Percentiles rank a stretch among this genome's conserved stretches.
These are phyloP conservation scores for Actinemys pallida DNA, from an alignment of 2,113 vertebrate genomes.

Conservation along the genomic window DNA sequence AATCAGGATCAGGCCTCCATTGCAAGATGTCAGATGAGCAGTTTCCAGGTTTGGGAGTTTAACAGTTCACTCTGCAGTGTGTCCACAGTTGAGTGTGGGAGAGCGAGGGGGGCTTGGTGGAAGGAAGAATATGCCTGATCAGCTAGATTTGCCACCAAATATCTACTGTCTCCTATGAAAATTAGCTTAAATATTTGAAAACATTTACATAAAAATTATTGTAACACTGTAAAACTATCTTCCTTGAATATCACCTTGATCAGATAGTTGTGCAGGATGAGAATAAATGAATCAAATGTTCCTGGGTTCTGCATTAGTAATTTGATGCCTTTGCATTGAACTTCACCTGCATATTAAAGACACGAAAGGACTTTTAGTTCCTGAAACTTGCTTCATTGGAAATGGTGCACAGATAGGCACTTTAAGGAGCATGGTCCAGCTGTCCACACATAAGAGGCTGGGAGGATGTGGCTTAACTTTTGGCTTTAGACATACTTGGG, in stretches of 20 bases:
- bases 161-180: not conserved
- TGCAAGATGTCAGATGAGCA: not conserved
- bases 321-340: slow-evolving; percentile 33
- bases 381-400: not conserved
- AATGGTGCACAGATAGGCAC: not conserved
- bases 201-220: slow-evolving; percentile 42
- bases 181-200: slow-evolving; percentile 46
- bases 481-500: not conserved
- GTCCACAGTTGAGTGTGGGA: not conserved
- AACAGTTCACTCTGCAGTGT: not conserved
- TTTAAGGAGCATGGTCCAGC: not conserved
- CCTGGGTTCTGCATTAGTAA: slow-evolving; percentile 40
- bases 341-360: slow-evolving; percentile 45
- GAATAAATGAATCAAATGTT: slow-evolving; percentile 62
- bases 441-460: not conserved
- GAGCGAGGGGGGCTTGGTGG: not conserved
- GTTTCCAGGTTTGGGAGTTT: not conserved
- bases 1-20: not conserved
- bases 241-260: slow-evolving; percentile 66
- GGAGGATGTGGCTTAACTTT: not conserved
- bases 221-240: slow-evolving; percentile 37
- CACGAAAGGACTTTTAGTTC: not conserved
- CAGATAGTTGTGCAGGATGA: slow-evolving; percentile 28
- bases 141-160: not conserved
- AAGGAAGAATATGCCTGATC: not conserved